Base-by-base conservation (phyloP, 2,888 invertebrate species). In the Stenodera caucasica region DNA sequence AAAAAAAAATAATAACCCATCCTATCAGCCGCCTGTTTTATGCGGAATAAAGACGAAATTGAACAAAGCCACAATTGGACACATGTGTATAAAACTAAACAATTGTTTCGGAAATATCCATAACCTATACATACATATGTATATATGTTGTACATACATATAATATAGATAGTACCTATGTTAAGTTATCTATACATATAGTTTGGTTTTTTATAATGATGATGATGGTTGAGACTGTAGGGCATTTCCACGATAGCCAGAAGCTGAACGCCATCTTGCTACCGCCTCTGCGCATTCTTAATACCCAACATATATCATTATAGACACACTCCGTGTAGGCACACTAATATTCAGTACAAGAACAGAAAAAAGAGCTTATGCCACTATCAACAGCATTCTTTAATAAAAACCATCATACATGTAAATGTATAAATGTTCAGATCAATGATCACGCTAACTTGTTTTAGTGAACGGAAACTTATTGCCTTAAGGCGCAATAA, bases 281-380 rank as follows among this genome's bases (percentile, higher is more conserved):
- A 75, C 78, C 77, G 76, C 77, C 77, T 76, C 76, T 76, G 75
- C 74, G 73, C 74, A 75, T 77, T 74, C 75, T 76, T 75, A 76
- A 72, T 72, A 67, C 67, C 69, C 65, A 65, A 66, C 71, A 73
- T 81, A 77, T 77, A 83, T 83, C 81, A 84, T 77, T 76, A 84
- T 76, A 77, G 83, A 83, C 66, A 83, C 82, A 76, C 75, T 76
- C 70, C 73, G 77, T 74, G 76, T 76, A 75, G 77, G 77, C 71
- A 70, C 72, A 74, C 73, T 77, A 77, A 75, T 75, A 75, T 77
- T 67, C 68, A 40, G 3, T 15, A 37, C 5, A 35, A 37, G 5
- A 37, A 37, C 5, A 18, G 18, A 40, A 40, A 29, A 7, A 29
- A 29, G 67, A 69, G 70, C 70, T 70, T 69, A 72, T 72, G 8